Percentiles rank a stretch among this genome's conserved stretches.
phyloP scores from a whole-genome alignment of 2,888 invertebrate species.

The Tetrapedia diversipes region DNA sequence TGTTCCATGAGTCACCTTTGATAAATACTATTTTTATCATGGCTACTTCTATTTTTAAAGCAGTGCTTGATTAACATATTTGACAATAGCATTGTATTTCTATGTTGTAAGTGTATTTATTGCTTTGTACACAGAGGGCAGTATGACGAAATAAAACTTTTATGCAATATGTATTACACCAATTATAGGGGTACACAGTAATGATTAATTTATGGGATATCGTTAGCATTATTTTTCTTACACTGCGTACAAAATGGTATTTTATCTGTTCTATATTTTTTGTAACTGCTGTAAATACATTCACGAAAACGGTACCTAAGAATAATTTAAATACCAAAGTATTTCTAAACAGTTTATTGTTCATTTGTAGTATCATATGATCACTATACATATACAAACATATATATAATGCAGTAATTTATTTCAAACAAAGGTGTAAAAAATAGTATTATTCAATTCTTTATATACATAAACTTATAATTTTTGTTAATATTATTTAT shows the following conservation, averaged over 20 bases:
- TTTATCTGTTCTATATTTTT: constrained; percentile 15
- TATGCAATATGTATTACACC: constrained; percentile 47
- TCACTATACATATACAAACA: constrained; percentile 10
- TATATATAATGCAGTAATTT: constrained; percentile 39
- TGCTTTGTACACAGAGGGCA: constrained; percentile 54
- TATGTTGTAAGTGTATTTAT: constrained; percentile 55
- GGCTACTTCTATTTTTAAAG: constrained; percentile 8
- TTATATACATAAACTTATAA: constrained; percentile 15
- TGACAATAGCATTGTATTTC: constrained; percentile 35
- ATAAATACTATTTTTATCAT: constrained; percentile 38
- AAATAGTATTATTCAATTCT: constrained; percentile 10
- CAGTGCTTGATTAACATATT: constrained; percentile 26
- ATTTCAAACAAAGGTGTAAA: constrained; percentile 26
- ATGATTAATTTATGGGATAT: constrained; percentile 43
- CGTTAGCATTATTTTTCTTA: constrained; percentile 43
- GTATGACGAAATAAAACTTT: constrained; percentile 47
- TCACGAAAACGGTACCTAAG: constrained; percentile 30
- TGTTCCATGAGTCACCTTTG: constrained; percentile 30
- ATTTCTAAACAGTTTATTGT: constrained; percentile 36
- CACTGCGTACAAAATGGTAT: constrained; percentile 13
- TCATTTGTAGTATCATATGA: constrained; percentile 29
- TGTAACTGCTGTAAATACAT: constrained; percentile 43
- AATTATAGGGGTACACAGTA: constrained; percentile 36
- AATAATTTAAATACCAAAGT: constrained; percentile 41
- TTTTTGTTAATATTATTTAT: constrained; percentile 23